Percentiles rank a stretch among this genome's conserved stretches.
Conservation (phyloP, 2,113 vertebrate genomes). For the Protobothrops flavoviridis region DNA sequence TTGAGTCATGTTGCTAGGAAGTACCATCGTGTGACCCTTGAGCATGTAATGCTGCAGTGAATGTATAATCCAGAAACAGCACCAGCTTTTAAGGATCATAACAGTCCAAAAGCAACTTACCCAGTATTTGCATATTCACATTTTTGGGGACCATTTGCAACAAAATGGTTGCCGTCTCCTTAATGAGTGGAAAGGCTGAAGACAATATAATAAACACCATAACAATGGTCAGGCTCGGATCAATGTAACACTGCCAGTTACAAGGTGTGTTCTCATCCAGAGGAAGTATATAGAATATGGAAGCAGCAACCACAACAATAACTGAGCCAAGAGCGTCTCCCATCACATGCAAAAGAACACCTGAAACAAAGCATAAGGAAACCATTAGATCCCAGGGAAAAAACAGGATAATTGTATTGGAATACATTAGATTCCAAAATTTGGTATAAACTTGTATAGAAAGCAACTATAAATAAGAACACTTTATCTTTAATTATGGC, state of each 20-base stretch:
- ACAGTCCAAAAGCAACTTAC: conserved; percentile 65
- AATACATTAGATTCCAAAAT: neutral
- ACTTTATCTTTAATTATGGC: neutral
- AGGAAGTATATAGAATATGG: conserved; percentile 75
- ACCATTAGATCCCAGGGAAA: neutral
- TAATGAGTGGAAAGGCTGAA: conserved; percentile 79
- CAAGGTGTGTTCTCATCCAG: conserved; percentile 55
- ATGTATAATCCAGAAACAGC: conserved; percentile 32
- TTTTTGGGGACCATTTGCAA: conserved; percentile 82
- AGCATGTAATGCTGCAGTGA: conserved; percentile 28
- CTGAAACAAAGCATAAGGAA: conserved; percentile 61
- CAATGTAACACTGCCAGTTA: conserved; percentile 88
- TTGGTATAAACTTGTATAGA: neutral
- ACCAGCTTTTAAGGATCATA: neutral
- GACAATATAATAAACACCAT: conserved; percentile 84
- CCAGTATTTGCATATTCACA: conserved; percentile 70
- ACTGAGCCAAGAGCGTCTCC: conserved; percentile 81
- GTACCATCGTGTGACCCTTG: conserved; percentile 29
- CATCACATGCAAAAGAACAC: conserved; percentile 80
- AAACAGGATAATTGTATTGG: neutral
- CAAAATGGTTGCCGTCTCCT: conserved; percentile 80
- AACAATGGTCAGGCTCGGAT: conserved; percentile 80
- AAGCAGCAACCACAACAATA: conserved; percentile 73
- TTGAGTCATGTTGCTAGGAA: conserved; percentile 50
- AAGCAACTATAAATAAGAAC: neutral